phyloP scores from a whole-genome alignment of 2,888 invertebrate genomes.

The Scaptodrosophila latifasciaeformis region DNA sequence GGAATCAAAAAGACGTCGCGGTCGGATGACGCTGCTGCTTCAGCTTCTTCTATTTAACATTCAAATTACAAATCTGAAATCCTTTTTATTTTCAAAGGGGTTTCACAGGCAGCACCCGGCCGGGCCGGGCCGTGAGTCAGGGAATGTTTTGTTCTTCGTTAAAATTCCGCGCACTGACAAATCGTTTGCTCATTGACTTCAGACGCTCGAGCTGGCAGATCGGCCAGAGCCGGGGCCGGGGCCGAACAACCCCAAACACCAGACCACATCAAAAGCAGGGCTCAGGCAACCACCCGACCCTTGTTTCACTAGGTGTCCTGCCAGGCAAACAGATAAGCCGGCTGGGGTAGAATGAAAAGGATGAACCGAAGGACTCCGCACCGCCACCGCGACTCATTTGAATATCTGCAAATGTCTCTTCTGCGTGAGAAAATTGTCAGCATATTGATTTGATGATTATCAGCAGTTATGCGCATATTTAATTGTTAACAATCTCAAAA shows the following conservation, averaged over 20 bases:
- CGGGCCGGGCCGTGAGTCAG: too few relatives aligned
- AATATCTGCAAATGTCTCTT: conserved; percentile 29
- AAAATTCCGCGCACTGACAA: conserved; percentile 34
- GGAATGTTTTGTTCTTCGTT: conserved; percentile 27
- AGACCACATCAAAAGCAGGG: too few relatives aligned
- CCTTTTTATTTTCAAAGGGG: conserved; percentile 36
- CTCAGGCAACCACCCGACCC: too few relatives aligned
- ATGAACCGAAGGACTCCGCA: too few relatives aligned
- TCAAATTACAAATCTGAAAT: conserved; percentile 70
- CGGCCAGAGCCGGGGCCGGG: too few relatives aligned
- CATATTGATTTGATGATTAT: conserved; percentile 66
- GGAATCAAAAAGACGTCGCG: conserved; percentile 15
- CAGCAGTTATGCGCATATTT: conserved; percentile 64
- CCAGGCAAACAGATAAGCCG: too few relatives aligned
- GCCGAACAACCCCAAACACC: too few relatives aligned
- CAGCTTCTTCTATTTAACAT: conserved; percentile 57
- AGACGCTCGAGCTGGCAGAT: conserved; percentile 48
- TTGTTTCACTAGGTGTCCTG: too few relatives aligned
- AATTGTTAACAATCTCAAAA: conserved; percentile 47
- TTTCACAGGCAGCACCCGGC: conserved; percentile 9
- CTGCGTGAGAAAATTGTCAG: conserved; percentile 65
- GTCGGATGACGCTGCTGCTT: conserved; percentile 8
- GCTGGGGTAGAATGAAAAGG: too few relatives aligned
- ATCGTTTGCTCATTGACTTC: conserved; percentile 51
- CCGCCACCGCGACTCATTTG: conserved; percentile 32